Conservation (phyloP, 2,888 invertebrate genomes). For the Plagodis dolabraria region DNA sequence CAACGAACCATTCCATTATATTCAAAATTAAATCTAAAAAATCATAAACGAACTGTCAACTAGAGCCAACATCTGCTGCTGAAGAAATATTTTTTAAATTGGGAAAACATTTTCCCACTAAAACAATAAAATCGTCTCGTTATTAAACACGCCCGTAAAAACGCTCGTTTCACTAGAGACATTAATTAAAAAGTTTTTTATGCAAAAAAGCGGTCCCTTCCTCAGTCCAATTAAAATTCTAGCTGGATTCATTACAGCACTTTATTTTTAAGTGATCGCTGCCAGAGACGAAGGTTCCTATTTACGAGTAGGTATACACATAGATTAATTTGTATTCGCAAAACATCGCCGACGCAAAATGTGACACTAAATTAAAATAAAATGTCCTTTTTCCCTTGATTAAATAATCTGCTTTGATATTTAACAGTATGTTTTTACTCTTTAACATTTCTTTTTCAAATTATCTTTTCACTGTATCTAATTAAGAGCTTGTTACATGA, state of each 20-base stretch:
- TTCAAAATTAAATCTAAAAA: no score
- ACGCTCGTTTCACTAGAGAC: slow-evolving; percentile 59
- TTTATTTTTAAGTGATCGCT: slow-evolving; percentile 72
- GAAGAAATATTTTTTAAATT: slow-evolving; percentile 1
- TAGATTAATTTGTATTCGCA: slow-evolving; percentile 45
- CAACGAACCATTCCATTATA: no score
- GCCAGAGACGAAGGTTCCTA: slow-evolving; percentile 38
- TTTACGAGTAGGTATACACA: slow-evolving; percentile 27
- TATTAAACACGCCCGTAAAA: slow-evolving; percentile 47
- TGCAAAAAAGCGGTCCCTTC: slow-evolving; percentile 55
- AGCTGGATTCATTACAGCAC: slow-evolving; percentile 70
- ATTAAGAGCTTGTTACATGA: no score
- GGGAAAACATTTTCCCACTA: slow-evolving; percentile 36
- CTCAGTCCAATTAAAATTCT: slow-evolving; percentile 76
- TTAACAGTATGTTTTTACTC: no score
- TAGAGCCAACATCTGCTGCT: not conserved
- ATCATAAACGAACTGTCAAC: no score
- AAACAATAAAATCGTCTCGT: slow-evolving; percentile 60
- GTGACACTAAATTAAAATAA: slow-evolving; percentile 1
- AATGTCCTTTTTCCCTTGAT: not conserved
- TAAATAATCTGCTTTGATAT: no score
- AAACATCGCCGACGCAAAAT: slow-evolving; percentile 37
- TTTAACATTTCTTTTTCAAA: no score
- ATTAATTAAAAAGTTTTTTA: slow-evolving; percentile 80
- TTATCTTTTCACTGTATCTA: no score